These are phyloP conservation scores for Penaeus japonicus DNA, from an alignment of 1,140 invertebrate species.

Conservation along the genomic window DNA sequence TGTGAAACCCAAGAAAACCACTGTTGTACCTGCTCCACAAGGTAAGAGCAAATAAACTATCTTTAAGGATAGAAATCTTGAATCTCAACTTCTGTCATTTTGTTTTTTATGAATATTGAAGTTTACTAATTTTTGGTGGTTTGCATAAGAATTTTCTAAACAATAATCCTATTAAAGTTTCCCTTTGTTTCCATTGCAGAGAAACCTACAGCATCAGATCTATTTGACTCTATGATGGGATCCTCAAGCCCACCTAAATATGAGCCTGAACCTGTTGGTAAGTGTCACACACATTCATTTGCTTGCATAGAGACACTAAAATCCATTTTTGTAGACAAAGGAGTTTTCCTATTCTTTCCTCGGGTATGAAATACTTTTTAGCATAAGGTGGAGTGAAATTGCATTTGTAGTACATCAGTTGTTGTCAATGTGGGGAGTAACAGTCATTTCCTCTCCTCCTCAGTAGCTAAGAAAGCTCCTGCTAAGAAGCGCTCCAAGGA, in stretches of 20 bases:
- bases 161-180: no score
- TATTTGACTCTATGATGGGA: constrained; percentile 42
- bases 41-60: not conserved
- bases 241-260: constrained; percentile 18
- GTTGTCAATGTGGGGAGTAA: no score
- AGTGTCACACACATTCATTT: constrained; percentile 60
- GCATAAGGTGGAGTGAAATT: no score
- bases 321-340: not conserved
- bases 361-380: no score
- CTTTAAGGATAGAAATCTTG: not conserved
- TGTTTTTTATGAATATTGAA: no score
- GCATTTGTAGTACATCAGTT: no score
- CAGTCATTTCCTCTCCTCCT: no score
- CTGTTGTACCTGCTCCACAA: not conserved
- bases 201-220: constrained; percentile 42
- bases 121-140: no score
- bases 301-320: not conserved
- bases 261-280: constrained; percentile 58
- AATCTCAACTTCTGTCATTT: no score
- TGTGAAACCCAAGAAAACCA: constrained; percentile 16
- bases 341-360: no score
- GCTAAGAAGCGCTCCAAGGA: not conserved
- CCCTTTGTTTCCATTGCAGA: constrained; percentile 9
- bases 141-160: no score
- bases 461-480: no score